A percentile compares a stretch with the other conserved stretches of the same genome.
phyloP scores from a whole-genome alignment of 2,113 vertebrate genomes.

The Camelus bactrianus region DNA sequence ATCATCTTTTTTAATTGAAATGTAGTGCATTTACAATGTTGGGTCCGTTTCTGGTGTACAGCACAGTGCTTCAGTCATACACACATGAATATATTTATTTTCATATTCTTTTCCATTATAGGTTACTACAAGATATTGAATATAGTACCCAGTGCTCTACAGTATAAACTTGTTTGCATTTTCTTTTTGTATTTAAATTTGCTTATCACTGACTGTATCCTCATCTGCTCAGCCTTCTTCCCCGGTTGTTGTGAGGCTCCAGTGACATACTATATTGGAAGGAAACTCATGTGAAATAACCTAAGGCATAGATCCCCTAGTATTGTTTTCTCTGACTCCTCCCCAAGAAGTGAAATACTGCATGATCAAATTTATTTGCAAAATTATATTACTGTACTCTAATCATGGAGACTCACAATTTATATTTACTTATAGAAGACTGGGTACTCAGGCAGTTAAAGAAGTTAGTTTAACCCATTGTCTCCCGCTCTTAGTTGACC shows the following conservation, averaged over 20 bases:
- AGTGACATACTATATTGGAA: background rate
- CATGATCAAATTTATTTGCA: background rate
- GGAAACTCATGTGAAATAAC: background rate
- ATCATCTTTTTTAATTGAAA: background rate
- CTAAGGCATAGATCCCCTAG: background rate
- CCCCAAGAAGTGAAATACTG: background rate
- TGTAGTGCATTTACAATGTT: too few relatives aligned
- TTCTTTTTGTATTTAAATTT: background rate
- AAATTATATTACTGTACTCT: background rate
- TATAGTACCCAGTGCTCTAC: too few relatives aligned
- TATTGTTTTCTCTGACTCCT: background rate
- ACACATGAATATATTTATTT: too few relatives aligned
- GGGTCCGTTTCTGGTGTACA: too few relatives aligned
- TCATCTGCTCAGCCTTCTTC: background rate
- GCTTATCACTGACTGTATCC: background rate
- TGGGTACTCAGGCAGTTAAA: background rate
- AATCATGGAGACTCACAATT: background rate
- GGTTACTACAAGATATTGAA: too few relatives aligned
- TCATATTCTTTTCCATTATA: too few relatives aligned
- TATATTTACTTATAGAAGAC: background rate
- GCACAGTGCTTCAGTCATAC: too few relatives aligned
- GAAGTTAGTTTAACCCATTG: background rate
- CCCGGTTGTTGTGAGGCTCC: background rate
- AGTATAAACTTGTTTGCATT: background rate
- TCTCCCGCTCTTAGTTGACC: background rate